phyloP scores from a whole-genome alignment of 2,888 invertebrate genomes.

The Argynnis bischoffii region DNA sequence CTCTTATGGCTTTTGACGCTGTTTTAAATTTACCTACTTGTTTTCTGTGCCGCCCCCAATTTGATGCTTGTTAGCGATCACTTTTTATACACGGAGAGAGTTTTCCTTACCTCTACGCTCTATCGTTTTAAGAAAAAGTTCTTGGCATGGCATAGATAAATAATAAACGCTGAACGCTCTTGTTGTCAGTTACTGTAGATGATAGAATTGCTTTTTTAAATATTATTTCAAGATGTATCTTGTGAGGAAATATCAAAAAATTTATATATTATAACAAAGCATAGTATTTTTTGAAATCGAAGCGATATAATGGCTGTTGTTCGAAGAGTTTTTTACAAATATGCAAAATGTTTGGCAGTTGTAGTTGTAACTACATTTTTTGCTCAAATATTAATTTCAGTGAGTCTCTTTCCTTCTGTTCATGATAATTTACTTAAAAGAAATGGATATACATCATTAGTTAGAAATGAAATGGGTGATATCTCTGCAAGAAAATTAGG shows the following conservation, averaged over 20 bases:
- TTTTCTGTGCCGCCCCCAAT: too few species aligned
- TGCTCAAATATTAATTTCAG: conserved; percentile 67
- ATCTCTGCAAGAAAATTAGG: conserved; percentile 81
- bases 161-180: too few species aligned
- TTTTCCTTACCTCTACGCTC: too few species aligned
- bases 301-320: conserved; percentile 59
- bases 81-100: too few species aligned
- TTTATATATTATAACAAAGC: conserved; percentile 4
- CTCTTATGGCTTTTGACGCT: too few species aligned
- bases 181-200: background rate
- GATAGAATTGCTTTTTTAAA: background rate
- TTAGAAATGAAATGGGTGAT: conserved; percentile 64
- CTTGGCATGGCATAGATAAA: too few species aligned
- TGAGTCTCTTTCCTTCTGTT: conserved; percentile 67
- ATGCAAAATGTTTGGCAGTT: conserved; percentile 68
- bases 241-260: conserved; percentile 1
- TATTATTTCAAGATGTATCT: conserved; percentile 9
- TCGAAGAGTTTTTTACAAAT: conserved; percentile 67
- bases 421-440: conserved; percentile 64
- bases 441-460: conserved; percentile 50
- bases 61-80: too few species aligned
- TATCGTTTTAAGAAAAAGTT: too few species aligned
- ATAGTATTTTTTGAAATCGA: background rate
- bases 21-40: too few species aligned
- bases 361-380: conserved; percentile 70